A percentile compares a stretch with the other conserved stretches of the same genome.
Evolutionary conservation across 2,113 vertebrate genomes (phyloP).

Genomic region (Suricata suricatta): DNA sequence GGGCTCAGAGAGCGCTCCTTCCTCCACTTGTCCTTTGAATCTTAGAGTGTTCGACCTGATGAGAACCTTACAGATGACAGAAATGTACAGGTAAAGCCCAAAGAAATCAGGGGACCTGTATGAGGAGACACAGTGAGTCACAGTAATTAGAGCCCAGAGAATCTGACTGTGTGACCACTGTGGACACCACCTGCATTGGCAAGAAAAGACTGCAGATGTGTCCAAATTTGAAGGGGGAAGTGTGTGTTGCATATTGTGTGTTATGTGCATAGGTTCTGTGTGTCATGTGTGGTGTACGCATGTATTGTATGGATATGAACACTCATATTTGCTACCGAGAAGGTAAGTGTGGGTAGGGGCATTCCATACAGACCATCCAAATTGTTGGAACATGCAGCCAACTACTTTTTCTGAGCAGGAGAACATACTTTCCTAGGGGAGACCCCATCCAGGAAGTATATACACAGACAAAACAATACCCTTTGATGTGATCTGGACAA

Average conservation of each 20-base stretch:
- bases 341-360: neutral
- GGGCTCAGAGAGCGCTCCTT: neutral
- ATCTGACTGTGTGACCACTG: neutral
- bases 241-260: neutral
- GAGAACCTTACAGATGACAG: neutral
- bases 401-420: neutral
- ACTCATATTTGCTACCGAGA: neutral
- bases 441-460: too few species aligned
- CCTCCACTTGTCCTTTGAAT: neutral
- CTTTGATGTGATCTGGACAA: neutral
- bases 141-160: neutral
- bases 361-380: neutral
- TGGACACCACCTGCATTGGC: neutral
- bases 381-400: neutral
- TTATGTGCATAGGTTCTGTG: neutral
- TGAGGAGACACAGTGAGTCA: neutral
- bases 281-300: neutral
- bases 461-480: neutral
- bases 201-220: fast-evolving
- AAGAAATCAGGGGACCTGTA: neutral
- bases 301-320: neutral
- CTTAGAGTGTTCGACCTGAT: neutral
- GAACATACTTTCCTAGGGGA: neutral
- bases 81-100: neutral
- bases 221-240: neutral